These are phyloP conservation scores for Apotomis capreana DNA, from an alignment of 2,888 invertebrate species.

Conservation along the genomic window DNA sequence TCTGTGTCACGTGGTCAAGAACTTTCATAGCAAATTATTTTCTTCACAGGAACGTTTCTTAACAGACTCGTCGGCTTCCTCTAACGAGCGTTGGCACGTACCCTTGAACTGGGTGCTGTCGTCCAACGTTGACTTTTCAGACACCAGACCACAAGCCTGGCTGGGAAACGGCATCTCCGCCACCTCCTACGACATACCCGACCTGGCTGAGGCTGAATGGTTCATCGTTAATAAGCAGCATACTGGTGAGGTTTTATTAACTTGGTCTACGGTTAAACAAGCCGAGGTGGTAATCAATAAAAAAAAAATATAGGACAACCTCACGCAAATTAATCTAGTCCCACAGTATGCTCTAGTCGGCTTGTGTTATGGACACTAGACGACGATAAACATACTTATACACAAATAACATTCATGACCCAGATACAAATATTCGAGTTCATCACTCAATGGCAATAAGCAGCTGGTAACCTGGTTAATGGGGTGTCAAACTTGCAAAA, in stretches of 20 bases:
- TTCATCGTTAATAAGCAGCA: conserved; percentile 85
- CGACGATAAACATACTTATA: too few relatives aligned
- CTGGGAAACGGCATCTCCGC: conserved; percentile 59
- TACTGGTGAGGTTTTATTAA: conserved; percentile 70
- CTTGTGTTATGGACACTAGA: too few relatives aligned
- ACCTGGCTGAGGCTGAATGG: conserved; percentile 74
- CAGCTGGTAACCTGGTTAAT: too few relatives aligned
- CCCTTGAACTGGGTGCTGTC: conserved; percentile 81
- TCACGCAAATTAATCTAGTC: too few relatives aligned
- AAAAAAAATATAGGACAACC: too few relatives aligned
- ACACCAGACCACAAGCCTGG: conserved; percentile 80
- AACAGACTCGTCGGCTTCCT: conserved; percentile 58
- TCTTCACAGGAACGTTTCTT: conserved; percentile 65
- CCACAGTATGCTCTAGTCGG: too few relatives aligned
- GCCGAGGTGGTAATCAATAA: too few relatives aligned
- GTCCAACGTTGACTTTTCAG: conserved; percentile 67
- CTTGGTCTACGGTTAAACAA: too few relatives aligned
- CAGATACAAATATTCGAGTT: too few relatives aligned
- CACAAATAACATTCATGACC: too few relatives aligned
- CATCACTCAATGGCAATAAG: too few relatives aligned
- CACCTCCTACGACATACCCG: conserved; percentile 58
- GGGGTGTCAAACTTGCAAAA: too few relatives aligned
- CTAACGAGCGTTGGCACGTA: conserved; percentile 76
- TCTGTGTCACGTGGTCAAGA: conserved; percentile 10
- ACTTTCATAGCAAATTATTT: not conserved